phyloP scores from a whole-genome alignment of 2,888 invertebrate genomes.

The Lasioglossum zephyrum region DNA sequence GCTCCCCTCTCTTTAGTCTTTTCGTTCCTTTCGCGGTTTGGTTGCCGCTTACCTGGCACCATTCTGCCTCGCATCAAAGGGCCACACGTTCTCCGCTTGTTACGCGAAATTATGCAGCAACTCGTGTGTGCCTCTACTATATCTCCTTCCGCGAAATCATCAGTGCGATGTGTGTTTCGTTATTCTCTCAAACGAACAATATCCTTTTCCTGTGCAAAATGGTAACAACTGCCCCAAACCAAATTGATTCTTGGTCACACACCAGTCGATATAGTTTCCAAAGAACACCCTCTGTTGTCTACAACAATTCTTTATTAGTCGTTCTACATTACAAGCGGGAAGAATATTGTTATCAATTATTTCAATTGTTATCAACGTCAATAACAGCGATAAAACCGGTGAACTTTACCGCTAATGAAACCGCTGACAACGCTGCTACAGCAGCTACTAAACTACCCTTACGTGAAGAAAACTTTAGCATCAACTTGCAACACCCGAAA shows the following conservation, averaged over 20 bases:
- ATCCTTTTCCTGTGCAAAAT: neutral
- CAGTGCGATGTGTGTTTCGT: neutral
- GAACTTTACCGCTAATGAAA: neutral
- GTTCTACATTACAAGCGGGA: too few species aligned
- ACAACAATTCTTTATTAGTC: too few species aligned
- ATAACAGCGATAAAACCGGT: neutral
- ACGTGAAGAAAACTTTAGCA: neutral
- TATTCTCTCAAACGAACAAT: neutral
- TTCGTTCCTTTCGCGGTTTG: conserved; percentile 54
- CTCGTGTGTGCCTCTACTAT: neutral
- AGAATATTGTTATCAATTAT: too few species aligned
- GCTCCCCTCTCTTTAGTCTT: conserved; percentile 42
- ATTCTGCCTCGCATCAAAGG: conserved; percentile 61
- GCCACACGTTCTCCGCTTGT: conserved; percentile 52
- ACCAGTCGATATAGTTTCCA: too few species aligned
- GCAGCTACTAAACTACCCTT: neutral
- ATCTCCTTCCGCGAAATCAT: conserved; percentile 5
- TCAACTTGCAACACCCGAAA: neutral
- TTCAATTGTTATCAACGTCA: neutral
- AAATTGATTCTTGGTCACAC: too few species aligned
- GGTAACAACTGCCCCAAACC: too few species aligned
- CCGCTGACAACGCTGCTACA: neutral
- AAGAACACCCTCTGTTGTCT: too few species aligned
- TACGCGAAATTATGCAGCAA: conserved; percentile 45
- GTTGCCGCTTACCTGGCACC: conserved; percentile 31